Percentiles rank a stretch among this genome's conserved stretches.
These are phyloP conservation scores for Calonectris borealis DNA, from an alignment of 2,113 vertebrate genomes.

Conservation along the genomic window DNA sequence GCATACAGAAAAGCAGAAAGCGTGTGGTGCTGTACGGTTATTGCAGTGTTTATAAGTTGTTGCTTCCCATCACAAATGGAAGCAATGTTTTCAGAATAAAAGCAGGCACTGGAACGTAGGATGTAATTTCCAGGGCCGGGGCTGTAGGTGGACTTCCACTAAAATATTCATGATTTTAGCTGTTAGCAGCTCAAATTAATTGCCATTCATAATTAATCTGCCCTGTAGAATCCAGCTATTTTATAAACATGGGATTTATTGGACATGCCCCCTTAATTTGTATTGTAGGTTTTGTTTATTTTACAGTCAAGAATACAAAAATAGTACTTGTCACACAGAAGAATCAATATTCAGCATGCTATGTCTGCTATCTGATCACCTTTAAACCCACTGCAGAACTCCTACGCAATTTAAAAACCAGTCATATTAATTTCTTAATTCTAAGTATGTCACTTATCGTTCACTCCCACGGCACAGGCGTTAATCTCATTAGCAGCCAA, in stretches of 20 bases:
- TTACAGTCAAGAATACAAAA: not conserved
- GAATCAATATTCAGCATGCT: not conserved
- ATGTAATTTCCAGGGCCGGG: not conserved
- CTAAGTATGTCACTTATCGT: rapidly evolving
- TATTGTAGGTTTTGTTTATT: not conserved
- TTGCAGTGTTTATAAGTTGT: rapidly evolving
- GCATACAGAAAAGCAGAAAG: not conserved
- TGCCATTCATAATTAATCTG: constrained; percentile 1
- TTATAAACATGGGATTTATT: not conserved
- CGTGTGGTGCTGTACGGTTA: not conserved
- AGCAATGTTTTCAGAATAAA: not conserved
- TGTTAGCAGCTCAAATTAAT: not conserved
- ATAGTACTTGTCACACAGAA: rapidly evolving
- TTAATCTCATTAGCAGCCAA: not conserved
- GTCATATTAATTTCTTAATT: not conserved
- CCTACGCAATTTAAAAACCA: not conserved
- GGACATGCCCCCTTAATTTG: not conserved
- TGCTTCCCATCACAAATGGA: not conserved
- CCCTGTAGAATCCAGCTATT: not conserved
- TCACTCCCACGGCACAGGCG: rapidly evolving
- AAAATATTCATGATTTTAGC: constrained; percentile 3
- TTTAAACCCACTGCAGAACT: too few relatives aligned
- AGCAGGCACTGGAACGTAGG: not conserved
- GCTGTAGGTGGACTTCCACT: not conserved
- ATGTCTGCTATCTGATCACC: not conserved